Evolutionary conservation across 2,797 vertebrate species (phyloP), one percentile per base, ranked within the genome.

Genomic region (Tauraco hartlaubi): DNA sequence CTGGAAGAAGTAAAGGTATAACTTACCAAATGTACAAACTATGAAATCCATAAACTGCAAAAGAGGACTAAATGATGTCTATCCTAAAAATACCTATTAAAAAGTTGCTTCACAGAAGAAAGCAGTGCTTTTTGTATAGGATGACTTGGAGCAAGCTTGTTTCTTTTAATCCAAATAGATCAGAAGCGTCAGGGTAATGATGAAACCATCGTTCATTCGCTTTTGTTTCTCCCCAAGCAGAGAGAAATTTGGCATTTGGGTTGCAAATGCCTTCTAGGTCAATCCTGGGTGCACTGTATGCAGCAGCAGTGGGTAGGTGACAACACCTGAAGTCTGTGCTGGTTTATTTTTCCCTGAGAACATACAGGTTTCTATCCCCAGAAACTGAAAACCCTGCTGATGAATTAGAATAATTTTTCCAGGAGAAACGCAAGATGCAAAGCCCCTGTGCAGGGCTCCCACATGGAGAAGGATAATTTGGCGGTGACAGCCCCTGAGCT

Each of bases 291-390:
- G 2, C 5, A 0, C 20, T 11, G 54, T 31, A 18, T 8, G 13
- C 29, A 21, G 37, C 9, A 7, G 31, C 8, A 2, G 19, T 43
- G 33, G 37, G 37, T 29, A 66, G 21, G 43, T n/a, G 43, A 25
- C 0, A 0, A 59, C 4, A 1, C 23, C 31, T 49, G 1, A 68
- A 31, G 20, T 41, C 21, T 0, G 0, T 11, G 26, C 12, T 1
- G 1, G 22, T 73, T 80, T 52, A 10, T 69, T 90, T 81, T 85
- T 35, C 18, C 23, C 37, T 52, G 23, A 9, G 23, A 63, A 52
- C 14, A 43, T 37, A 35, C 16, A 41, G 20, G 12, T 55, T 80
- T 72, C 49, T 18, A 52, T 35, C 8, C 23, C 19, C 33, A 23
- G 59, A 35, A 69, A 35, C 14, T 18, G 17, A 52, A 80, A 83